A percentile compares a stretch with the other conserved stretches of the same genome.
Evolutionary conservation across 2,797 vertebrate species (phyloP).

Genomic region (Vireo griseus): DNA sequence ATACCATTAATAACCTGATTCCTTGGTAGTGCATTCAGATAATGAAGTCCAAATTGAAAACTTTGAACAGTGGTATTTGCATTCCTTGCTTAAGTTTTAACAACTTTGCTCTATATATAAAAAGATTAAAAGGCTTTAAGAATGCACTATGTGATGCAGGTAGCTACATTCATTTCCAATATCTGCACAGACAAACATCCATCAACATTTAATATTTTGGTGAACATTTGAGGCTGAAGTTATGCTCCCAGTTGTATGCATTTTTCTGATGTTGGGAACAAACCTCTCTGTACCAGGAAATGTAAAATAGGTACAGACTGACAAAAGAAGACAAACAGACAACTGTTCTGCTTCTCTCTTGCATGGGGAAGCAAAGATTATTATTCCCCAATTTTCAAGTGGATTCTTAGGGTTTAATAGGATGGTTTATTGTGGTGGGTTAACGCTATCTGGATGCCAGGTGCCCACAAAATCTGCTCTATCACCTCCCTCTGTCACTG

Average conservation of each 20-base stretch:
- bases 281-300: rapidly evolving
- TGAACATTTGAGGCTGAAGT: not conserved
- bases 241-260: not conserved
- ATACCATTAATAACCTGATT: not conserved
- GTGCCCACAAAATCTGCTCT: not conserved
- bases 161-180: not conserved
- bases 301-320: not conserved
- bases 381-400: not conserved
- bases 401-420: not conserved
- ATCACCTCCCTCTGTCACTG: not conserved
- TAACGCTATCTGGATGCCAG: not conserved
- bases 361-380: not conserved
- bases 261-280: not conserved
- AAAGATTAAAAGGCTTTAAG: not conserved
- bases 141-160: not conserved
- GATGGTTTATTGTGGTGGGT: not conserved
- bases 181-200: not conserved
- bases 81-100: not conserved
- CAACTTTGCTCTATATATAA: not conserved
- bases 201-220: not conserved
- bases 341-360: not conserved
- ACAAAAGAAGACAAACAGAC: not conserved
- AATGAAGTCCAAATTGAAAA: not conserved
- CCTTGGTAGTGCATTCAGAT: not conserved
- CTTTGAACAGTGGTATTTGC: not conserved